Percentiles rank a stretch among this genome's conserved stretches.
Conservation (phyloP, 2,888 invertebrate species). For the Ephialtes manifestator region DNA sequence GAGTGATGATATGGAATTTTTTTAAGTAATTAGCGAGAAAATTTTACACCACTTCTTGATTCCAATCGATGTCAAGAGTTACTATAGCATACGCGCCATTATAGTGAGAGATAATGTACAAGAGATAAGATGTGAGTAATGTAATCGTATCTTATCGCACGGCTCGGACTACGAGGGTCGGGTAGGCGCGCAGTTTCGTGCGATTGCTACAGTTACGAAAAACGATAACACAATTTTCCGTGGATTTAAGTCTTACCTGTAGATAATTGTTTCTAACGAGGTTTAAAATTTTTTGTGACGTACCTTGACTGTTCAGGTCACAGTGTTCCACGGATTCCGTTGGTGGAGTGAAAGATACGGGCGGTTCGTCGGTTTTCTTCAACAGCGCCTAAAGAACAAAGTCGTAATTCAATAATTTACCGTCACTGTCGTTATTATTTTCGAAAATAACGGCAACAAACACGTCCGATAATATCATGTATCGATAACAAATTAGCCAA, state of each 20-base stretch:
- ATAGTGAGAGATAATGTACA: slow-evolving; percentile 66
- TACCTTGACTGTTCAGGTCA: slow-evolving; percentile 83
- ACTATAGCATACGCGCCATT: slow-evolving; percentile 64
- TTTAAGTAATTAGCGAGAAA: slow-evolving; percentile 6
- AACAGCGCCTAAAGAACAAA: slow-evolving; percentile 78
- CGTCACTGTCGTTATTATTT: slow-evolving; percentile 28
- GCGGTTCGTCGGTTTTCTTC: slow-evolving; percentile 82
- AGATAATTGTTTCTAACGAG: neutral
- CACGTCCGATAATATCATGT: slow-evolving; percentile 41
- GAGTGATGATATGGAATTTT: neutral
- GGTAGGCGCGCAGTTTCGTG: slow-evolving; percentile 18
- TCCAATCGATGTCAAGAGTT: slow-evolving; percentile 56
- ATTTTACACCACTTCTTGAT: slow-evolving; percentile 42
- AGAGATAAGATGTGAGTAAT: slow-evolving; percentile 72
- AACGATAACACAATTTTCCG: slow-evolving; percentile 20
- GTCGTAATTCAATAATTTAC: slow-evolving; percentile 36
- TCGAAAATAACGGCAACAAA: slow-evolving; percentile 23
- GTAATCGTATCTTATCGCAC: slow-evolving; percentile 71
- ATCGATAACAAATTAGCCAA: slow-evolving; percentile 45
- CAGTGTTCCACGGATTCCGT: slow-evolving; percentile 80
- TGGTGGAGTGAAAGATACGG: slow-evolving; percentile 73
- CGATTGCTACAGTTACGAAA: slow-evolving; percentile 40
- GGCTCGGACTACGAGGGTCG: slow-evolving; percentile 32
- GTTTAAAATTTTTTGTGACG: neutral
- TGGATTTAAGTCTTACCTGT: neutral